phyloP scores from a whole-genome alignment of 1,140 invertebrate species.

The Ostrea edulis region DNA sequence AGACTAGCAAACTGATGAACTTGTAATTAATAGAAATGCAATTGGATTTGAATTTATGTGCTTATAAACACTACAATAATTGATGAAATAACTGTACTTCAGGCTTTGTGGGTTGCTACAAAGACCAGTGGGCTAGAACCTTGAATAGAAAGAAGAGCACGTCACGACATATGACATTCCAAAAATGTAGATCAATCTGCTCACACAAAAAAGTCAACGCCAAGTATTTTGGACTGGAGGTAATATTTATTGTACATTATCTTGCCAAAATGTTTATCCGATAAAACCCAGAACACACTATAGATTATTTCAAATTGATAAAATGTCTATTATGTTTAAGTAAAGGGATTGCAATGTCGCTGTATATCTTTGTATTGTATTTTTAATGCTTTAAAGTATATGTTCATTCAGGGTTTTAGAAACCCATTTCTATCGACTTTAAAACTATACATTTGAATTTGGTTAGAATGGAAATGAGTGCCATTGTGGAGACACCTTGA shows the following conservation, averaged over 20 bases:
- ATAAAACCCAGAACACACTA: no score
- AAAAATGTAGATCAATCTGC: not conserved
- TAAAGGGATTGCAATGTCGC: no score
- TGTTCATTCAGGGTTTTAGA: no score
- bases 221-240: not conserved
- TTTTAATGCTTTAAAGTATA: no score
- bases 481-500: not conserved
- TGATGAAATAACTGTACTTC: not conserved
- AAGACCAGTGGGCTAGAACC: not conserved
- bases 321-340: no score
- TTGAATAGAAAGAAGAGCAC: not conserved
- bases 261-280: no score
- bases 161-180: not conserved
- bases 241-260: not conserved
- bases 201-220: constrained; percentile 12
- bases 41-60: no score
- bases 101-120: not conserved
- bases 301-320: no score
- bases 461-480: not conserved
- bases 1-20: not conserved
- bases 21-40: not conserved
- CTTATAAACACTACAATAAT: not conserved
- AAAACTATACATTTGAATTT: not conserved
- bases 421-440: no score
- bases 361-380: no score